Evolutionary conservation across 2,113 vertebrate genomes (phyloP).

Genomic region (Gambusia affinis): DNA sequence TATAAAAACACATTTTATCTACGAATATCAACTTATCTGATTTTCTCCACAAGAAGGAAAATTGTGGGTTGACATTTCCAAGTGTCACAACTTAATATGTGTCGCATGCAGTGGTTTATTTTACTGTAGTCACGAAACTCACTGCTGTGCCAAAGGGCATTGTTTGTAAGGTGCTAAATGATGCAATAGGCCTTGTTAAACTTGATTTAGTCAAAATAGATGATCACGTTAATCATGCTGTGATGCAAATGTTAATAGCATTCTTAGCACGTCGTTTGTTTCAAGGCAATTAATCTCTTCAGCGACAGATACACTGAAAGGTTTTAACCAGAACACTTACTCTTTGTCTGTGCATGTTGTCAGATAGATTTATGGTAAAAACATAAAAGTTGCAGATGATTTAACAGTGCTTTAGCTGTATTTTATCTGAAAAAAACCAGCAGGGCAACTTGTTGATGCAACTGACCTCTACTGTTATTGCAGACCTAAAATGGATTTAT

Average conservation of each 20-base stretch:
- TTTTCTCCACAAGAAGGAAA: conserved; percentile 11
- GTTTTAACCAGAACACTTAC: conserved; percentile 64
- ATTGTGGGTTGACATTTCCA: conserved; percentile 13
- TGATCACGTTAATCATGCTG: conserved; percentile 83
- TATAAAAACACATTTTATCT: background rate
- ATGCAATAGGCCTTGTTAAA: conserved; percentile 82
- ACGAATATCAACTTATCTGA: background rate
- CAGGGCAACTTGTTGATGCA: conserved; percentile 25
- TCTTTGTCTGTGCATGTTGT: conserved; percentile 54
- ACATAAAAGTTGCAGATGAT: background rate
- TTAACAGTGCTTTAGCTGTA: conserved; percentile 1
- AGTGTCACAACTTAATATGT: conserved; percentile 37
- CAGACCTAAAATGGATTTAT: background rate
- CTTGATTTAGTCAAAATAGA: conserved; percentile 81
- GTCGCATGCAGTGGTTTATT: conserved; percentile 47
- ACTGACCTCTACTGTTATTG: conserved; percentile 37
- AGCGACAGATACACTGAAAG: conserved; percentile 64
- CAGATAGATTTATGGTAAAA: conserved; percentile 17
- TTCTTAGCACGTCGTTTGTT: conserved; percentile 83
- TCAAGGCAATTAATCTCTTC: conserved; percentile 81
- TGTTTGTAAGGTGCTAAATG: conserved; percentile 73
- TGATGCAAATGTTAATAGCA: conserved; percentile 83
- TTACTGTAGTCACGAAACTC: conserved; percentile 55
- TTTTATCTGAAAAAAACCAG: conserved; percentile 9
- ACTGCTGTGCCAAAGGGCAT: conserved; percentile 68